These are phyloP conservation scores for Leptopilina clavipes DNA, from an alignment of 1,140 invertebrate species.

Conservation along the genomic window DNA sequence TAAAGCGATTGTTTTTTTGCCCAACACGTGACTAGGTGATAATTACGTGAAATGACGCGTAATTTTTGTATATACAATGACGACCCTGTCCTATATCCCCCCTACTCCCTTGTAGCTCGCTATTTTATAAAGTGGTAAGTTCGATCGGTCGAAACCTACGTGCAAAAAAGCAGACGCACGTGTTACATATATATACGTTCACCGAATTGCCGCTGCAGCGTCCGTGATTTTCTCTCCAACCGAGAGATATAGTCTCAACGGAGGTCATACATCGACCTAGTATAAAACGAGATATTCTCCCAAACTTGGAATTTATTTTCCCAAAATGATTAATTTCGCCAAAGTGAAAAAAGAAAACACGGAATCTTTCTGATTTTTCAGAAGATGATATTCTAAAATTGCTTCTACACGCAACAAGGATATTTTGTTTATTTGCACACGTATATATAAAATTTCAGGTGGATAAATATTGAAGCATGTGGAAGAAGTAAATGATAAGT, in stretches of 20 bases:
- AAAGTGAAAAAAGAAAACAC: no score
- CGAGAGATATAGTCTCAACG: conserved; percentile 14
- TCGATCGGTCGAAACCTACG: neutral
- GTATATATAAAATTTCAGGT: neutral
- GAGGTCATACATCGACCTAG: conserved; percentile 42
- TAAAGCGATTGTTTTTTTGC: neutral
- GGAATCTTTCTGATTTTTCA: no score
- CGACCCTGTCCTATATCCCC: conserved; percentile 58
- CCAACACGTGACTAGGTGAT: conserved; percentile 8
- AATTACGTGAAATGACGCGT: conserved; percentile 30
- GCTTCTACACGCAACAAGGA: no score
- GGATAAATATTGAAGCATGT: neutral
- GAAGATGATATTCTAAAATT: no score
- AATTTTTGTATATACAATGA: conserved; percentile 48
- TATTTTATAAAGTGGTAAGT: conserved; percentile 23
- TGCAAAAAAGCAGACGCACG: conserved; percentile 8
- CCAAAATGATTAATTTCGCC: no score
- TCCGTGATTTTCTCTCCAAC: conserved; percentile 40
- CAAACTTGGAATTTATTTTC: neutral
- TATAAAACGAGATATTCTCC: conserved; percentile 32
- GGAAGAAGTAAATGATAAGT: neutral
- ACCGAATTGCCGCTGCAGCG: conserved; percentile 39
- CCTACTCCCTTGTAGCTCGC: neutral
- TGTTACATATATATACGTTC: conserved; percentile 36
- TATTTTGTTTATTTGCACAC: neutral